Conservation (phyloP, 2,888 invertebrate genomes). For the Chrysolina haemoptera region DNA sequence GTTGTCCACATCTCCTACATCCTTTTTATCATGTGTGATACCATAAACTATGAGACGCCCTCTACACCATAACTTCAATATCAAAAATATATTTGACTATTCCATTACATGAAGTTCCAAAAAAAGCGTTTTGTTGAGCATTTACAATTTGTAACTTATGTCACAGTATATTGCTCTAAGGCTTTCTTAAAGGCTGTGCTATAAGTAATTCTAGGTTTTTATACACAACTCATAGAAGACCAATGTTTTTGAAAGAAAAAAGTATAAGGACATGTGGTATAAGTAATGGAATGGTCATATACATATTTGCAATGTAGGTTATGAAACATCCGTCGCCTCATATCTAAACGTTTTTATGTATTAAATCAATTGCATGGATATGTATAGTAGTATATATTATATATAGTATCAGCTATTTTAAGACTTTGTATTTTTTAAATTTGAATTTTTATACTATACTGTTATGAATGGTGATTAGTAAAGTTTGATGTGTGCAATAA, state of each 20-base stretch:
- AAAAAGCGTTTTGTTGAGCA: background rate
- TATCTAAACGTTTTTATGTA: conserved; percentile 67
- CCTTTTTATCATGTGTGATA: conserved; percentile 69
- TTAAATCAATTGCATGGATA: conserved; percentile 70
- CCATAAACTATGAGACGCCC: conserved; percentile 52
- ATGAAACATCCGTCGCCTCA: conserved; percentile 15
- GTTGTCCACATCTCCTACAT: conserved; percentile 64
- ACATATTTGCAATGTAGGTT: background rate
- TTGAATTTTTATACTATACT: conserved; percentile 72
- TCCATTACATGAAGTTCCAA: background rate
- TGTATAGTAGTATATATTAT: conserved; percentile 69
- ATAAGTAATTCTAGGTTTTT: too few relatives aligned
- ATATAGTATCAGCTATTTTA: conserved; percentile 71
- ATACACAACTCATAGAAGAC: too few relatives aligned
- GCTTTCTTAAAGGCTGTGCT: too few relatives aligned
- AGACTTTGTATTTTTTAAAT: conserved; percentile 72
- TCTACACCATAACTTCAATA: background rate
- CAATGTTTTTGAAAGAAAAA: too few relatives aligned
- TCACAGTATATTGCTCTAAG: too few relatives aligned
- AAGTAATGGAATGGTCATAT: background rate
- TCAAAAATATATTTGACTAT: conserved; percentile 7
- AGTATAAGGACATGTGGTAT: too few relatives aligned
- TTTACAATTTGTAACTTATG: too few relatives aligned
- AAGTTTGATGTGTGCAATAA: conserved; percentile 71
- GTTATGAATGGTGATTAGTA: conserved; percentile 71